phyloP scores from a whole-genome alignment of 2,888 invertebrate species.

The Andrena flavipes region DNA sequence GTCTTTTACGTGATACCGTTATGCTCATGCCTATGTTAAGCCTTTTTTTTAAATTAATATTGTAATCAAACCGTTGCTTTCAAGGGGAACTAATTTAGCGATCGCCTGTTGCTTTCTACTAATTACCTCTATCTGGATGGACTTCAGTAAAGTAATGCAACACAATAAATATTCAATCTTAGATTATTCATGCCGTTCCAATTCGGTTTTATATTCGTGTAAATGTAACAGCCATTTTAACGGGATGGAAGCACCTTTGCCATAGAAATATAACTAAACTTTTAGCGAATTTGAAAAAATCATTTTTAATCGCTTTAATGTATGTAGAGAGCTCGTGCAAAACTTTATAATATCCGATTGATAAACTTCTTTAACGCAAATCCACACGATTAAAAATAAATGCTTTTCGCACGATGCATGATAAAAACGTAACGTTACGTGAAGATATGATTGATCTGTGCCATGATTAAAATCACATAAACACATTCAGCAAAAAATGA shows the following conservation, averaged over 20 bases:
- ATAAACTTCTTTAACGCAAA: background rate
- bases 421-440: slow-evolving; percentile 14
- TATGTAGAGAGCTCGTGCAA: slow-evolving; percentile 16
- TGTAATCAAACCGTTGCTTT: slow-evolving; percentile 13
- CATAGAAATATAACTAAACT: background rate
- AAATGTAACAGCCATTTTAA: slow-evolving; percentile 24
- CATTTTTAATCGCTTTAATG: slow-evolving; percentile 11
- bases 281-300: background rate
- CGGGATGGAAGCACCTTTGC: background rate
- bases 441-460: slow-evolving; percentile 33
- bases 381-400: slow-evolving; percentile 14
- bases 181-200: too few relatives aligned
- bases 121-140: slow-evolving; percentile 81
- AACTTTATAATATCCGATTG: background rate
- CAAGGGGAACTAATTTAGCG: slow-evolving; percentile 17
- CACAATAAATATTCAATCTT: slow-evolving; percentile 74
- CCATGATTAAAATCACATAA: slow-evolving; percentile 34
- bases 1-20: slow-evolving; percentile 10
- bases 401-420: background rate
- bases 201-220: slow-evolving; percentile 17
- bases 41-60: slow-evolving; percentile 7
- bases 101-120: slow-evolving; percentile 43
- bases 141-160: slow-evolving; percentile 79
- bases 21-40: slow-evolving; percentile 21
- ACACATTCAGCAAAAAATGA: slow-evolving; percentile 33